Percentiles rank a stretch among this genome's conserved stretches.
These are phyloP conservation scores for Entomobrya multifasciata DNA, from an alignment of 2,888 invertebrate genomes.

Conservation along the genomic window DNA sequence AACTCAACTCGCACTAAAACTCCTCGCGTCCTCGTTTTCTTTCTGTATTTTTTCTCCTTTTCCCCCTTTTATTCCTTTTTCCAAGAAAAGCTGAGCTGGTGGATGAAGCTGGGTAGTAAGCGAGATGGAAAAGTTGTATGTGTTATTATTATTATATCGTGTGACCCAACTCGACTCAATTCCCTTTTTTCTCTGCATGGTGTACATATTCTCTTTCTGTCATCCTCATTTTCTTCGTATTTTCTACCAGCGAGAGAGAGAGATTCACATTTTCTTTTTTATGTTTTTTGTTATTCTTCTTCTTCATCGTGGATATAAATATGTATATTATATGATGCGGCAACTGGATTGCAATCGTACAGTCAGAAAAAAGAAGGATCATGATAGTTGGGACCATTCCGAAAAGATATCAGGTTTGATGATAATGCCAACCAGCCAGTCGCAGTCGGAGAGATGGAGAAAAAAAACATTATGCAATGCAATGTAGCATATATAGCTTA, in stretches of 20 bases:
- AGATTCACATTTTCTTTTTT: neutral
- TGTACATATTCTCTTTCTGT: too few species aligned
- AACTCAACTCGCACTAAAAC: too few species aligned
- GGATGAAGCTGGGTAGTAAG: constrained; percentile 4
- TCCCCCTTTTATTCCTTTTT: neutral
- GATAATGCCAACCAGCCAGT: too few species aligned
- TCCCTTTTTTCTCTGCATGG: neutral
- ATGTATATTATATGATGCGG: too few species aligned
- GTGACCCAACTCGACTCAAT: constrained; percentile 12
- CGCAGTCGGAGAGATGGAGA: too few species aligned
- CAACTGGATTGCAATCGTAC: too few species aligned
- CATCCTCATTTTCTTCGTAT: constrained; percentile 7
- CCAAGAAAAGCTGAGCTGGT: neutral
- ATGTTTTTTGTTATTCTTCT: neutral
- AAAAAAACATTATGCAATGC: too few species aligned
- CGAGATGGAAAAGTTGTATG: neutral
- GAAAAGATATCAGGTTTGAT: too few species aligned
- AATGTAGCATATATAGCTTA: too few species aligned
- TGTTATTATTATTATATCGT: constrained; percentile 22
- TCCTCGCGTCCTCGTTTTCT: constrained; percentile 20
- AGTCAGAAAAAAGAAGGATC: too few species aligned
- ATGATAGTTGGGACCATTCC: too few species aligned
- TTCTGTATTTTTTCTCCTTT: constrained; percentile 14
- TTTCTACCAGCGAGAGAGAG: neutral
- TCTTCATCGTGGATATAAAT: neutral